Percentiles rank a stretch among this genome's conserved stretches.
phyloP scores from a whole-genome alignment of 2,888 invertebrate genomes.

The Drosophila ezoana region DNA sequence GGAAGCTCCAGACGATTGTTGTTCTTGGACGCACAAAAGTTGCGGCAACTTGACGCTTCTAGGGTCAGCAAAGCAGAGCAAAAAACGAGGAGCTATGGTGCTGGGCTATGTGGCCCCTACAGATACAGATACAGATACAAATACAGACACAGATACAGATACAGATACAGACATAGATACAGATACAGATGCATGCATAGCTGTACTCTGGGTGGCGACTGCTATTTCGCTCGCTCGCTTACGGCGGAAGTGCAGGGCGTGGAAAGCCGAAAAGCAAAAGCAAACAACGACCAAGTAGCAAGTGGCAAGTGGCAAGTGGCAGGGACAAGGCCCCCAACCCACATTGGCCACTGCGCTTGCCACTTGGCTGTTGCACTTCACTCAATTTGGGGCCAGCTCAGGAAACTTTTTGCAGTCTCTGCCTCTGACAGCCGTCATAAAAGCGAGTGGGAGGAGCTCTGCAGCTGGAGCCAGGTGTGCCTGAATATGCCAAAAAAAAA shows the following conservation, averaged over 20 bases:
- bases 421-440: conserved; percentile 60
- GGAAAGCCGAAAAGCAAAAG: conserved; percentile 54
- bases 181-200: conserved; percentile 20
- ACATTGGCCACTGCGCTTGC: conserved; percentile 52
- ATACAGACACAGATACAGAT: conserved; percentile 15
- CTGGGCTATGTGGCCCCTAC: background rate
- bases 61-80: conserved; percentile 43
- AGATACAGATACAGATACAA: conserved; percentile 14
- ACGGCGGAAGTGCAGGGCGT: conserved; percentile 47
- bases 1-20: conserved; percentile 38
- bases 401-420: conserved; percentile 43
- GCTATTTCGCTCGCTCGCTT: conserved; percentile 26
- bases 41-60: conserved; percentile 52
- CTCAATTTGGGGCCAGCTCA: conserved; percentile 35
- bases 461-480: conserved; percentile 21
- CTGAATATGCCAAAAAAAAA: conserved; percentile 19
- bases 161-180: conserved; percentile 7
- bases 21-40: conserved; percentile 65
- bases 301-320: background rate
- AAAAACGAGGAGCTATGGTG: background rate
- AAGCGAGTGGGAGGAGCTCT: conserved; percentile 18
- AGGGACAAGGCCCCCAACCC: background rate
- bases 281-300: conserved; percentile 43
- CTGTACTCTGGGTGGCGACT: conserved; percentile 8
- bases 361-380: conserved; percentile 66